Percentiles rank a stretch among this genome's conserved stretches.
Conservation (phyloP, 2,888 invertebrate species). For the Tetramorium bicarinatum region DNA sequence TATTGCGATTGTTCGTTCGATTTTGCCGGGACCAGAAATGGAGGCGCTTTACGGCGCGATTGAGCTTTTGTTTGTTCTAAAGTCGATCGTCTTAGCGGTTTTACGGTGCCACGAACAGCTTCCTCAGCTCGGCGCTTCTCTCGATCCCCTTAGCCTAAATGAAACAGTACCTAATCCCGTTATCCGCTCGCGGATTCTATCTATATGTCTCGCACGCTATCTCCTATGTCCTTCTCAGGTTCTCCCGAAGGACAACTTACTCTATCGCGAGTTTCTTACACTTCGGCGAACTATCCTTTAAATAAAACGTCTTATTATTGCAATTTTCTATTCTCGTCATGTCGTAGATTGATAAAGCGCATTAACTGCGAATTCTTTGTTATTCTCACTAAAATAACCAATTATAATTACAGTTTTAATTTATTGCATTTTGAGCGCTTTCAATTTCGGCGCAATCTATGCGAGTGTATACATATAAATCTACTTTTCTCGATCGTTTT, state of each 20-base stretch:
- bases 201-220: constrained; percentile 20
- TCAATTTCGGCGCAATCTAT: constrained; percentile 18
- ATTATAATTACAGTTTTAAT: constrained; percentile 28
- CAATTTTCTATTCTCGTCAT: background rate
- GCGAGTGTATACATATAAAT: background rate
- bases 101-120: constrained; percentile 44
- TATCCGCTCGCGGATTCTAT: constrained; percentile 40
- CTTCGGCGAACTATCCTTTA: background rate
- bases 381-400: background rate
- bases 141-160: constrained; percentile 48
- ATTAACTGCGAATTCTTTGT: background rate
- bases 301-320: background rate
- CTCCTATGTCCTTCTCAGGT: background rate
- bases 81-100: constrained; percentile 50
- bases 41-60: background rate
- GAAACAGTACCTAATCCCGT: constrained; percentile 51
- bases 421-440: background rate
- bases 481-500: background rate
- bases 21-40: background rate
- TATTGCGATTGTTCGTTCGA: background rate
- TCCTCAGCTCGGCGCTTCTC: constrained; percentile 12
- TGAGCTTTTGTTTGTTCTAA: constrained; percentile 29
- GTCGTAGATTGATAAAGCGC: constrained; percentile 14
- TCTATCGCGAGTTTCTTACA: constrained; percentile 11
- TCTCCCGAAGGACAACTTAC: constrained; percentile 10